phyloP scores from a whole-genome alignment of 2,113 vertebrate genomes.

The Meleagris gallopavo region DNA sequence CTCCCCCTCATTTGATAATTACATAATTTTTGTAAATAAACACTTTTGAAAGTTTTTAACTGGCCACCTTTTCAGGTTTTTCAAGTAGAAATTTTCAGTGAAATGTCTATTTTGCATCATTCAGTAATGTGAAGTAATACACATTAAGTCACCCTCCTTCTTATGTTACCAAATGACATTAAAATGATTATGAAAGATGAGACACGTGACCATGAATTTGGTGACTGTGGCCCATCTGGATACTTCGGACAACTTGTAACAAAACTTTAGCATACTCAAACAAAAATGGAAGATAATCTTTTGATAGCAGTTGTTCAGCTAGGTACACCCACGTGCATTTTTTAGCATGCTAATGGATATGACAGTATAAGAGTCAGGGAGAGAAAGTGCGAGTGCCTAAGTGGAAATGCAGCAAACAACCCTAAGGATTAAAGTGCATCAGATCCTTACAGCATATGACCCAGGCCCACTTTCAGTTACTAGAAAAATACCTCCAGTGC shows the following conservation, averaged over 20 bases:
- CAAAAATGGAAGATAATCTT: neutral
- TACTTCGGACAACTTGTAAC: neutral
- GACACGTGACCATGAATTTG: fast-evolving
- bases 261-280: neutral
- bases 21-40: neutral
- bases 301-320: neutral
- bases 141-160: neutral
- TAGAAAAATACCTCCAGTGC: neutral
- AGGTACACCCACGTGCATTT: neutral
- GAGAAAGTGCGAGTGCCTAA: neutral
- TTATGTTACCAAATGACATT: fast-evolving
- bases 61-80: neutral
- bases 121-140: neutral
- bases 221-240: neutral
- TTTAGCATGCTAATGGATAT: fast-evolving
- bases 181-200: neutral
- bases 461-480: neutral
- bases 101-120: neutral
- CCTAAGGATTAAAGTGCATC: neutral
- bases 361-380: neutral
- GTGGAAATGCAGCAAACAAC: slow-evolving; percentile 17
- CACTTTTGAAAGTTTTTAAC: neutral
- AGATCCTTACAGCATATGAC: neutral
- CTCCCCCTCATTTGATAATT: neutral
- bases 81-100: neutral